Conservation (phyloP, 2,113 vertebrate species). For the Athene noctua region DNA sequence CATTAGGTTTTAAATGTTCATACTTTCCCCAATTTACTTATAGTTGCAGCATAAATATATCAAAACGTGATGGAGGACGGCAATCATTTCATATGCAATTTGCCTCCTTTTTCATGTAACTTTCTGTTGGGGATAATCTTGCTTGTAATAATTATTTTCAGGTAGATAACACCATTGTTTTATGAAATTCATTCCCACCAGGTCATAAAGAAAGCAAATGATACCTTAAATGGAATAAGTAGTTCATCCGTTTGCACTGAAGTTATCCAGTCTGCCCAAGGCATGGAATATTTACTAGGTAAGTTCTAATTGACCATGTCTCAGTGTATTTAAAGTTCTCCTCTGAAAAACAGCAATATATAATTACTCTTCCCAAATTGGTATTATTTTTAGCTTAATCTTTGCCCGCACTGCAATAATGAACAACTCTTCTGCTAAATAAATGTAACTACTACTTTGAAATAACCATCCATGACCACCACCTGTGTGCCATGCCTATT, state of each 20-base stretch:
- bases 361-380: not conserved
- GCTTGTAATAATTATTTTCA: not conserved
- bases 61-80: not conserved
- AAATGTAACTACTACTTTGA: not conserved
- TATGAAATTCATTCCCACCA: conserved; percentile 58
- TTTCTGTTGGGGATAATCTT: not conserved
- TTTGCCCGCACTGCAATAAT: not conserved
- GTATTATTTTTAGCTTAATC: not conserved
- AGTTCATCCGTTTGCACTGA: conserved; percentile 96
- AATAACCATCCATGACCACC: rapidly evolving
- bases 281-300: conserved; percentile 98
- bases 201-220: conserved; percentile 97
- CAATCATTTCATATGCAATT: not conserved
- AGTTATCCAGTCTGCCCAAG: conserved; percentile 97
- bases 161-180: not conserved
- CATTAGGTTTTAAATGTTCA: not conserved
- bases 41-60: not conserved
- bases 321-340: not conserved
- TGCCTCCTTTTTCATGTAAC: not conserved
- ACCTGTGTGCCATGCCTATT: not conserved
- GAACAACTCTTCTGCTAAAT: not conserved
- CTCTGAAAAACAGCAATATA: not conserved
- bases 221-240: conserved; percentile 96
- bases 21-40: not conserved
- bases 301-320: conserved; percentile 39